These are phyloP conservation scores for Bradypus variegatus DNA, from an alignment of 2,797 vertebrate species.

Conservation along the genomic window DNA sequence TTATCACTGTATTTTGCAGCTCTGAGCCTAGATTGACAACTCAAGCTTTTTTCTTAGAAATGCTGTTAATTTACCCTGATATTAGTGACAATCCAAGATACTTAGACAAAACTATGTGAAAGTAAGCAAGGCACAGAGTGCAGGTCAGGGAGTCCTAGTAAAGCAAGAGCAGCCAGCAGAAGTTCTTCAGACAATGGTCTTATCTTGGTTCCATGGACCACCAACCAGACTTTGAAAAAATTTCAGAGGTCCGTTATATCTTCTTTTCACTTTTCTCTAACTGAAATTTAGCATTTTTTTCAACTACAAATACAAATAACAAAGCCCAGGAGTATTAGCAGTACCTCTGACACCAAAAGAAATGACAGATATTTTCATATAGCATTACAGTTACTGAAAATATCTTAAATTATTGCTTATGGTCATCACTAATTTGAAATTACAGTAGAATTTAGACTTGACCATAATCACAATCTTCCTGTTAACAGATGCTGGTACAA, in stretches of 20 bases:
- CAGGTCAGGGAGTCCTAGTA: not conserved
- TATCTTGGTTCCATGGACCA: not conserved
- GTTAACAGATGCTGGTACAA: not conserved
- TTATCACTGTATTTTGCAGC: conserved; percentile 5
- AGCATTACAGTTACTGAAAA: not conserved
- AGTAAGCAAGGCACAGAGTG: not conserved
- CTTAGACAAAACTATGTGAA: conserved; percentile 1
- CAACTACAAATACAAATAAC: conserved; percentile 1
- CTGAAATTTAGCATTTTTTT: conserved; percentile 5
- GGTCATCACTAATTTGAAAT: not conserved
- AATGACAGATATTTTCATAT: not conserved
- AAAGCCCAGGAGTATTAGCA: conserved; percentile 18
- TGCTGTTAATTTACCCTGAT: not conserved
- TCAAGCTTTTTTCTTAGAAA: not conserved
- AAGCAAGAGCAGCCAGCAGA: not conserved
- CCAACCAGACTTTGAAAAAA: not conserved
- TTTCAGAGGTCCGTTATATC: not conserved
- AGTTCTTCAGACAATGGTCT: not conserved
- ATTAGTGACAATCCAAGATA: not conserved
- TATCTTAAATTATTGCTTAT: not conserved
- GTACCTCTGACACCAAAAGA: not conserved
- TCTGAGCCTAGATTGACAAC: not conserved
- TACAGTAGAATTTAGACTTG: not conserved
- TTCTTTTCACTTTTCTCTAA: conserved; percentile 5
- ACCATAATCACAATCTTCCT: not conserved